These are phyloP conservation scores for Pseudocheirus occidentalis DNA, from an alignment of 2,797 vertebrate species.

Conservation along the genomic window DNA sequence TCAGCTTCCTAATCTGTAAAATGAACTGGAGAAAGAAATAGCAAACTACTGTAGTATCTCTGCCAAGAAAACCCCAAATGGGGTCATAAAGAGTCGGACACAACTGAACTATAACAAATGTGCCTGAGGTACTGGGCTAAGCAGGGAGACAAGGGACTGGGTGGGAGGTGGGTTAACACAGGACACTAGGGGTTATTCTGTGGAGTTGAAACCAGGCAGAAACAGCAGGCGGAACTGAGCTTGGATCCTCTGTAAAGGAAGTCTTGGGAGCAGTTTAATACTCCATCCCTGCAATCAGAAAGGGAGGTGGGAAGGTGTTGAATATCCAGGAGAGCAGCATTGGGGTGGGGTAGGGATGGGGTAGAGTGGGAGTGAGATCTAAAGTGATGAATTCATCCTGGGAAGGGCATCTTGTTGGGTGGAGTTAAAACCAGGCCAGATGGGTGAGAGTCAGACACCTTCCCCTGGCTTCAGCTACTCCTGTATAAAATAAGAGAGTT, in stretches of 20 bases:
- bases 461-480: background rate
- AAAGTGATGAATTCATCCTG: background rate
- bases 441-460: background rate
- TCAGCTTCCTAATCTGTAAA: background rate
- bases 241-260: background rate
- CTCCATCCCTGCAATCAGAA: no score
- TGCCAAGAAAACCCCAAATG: background rate
- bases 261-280: no score
- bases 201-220: background rate
- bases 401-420: background rate
- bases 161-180: no score
- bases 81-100: background rate
- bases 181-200: background rate
- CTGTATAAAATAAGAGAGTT: background rate
- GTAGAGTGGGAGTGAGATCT: no score
- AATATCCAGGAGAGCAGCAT: no score
- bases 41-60: background rate
- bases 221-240: no score
- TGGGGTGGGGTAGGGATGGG: no score
- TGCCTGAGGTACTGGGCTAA: background rate
- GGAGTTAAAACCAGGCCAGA: background rate
- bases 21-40: background rate
- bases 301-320: no score
- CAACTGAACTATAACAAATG: background rate
- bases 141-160: background rate